phyloP scores from a whole-genome alignment of 2,113 vertebrate species.

The Delphinus delphis region DNA sequence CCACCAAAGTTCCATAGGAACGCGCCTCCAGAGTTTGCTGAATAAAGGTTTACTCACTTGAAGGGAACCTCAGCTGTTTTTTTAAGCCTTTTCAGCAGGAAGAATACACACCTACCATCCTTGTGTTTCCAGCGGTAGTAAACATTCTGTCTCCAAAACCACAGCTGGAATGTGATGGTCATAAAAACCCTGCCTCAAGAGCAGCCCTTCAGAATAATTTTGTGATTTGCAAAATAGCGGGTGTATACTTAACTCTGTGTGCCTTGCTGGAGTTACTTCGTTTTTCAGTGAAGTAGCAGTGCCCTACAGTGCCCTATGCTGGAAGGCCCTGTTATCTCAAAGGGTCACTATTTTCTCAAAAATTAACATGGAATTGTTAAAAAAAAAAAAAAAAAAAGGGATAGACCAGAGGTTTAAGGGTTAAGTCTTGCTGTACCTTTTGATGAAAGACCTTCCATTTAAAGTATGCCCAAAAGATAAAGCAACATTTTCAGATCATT shows the following conservation, averaged over 20 bases:
- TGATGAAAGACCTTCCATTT: neutral
- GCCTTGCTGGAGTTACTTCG: neutral
- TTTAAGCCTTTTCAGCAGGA: conserved; percentile 42
- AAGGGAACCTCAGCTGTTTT: conserved; percentile 58
- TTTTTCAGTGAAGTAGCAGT: neutral
- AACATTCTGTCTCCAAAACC: conserved; percentile 70
- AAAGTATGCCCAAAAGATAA: neutral
- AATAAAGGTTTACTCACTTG: conserved; percentile 72
- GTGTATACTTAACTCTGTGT: rapidly evolving
- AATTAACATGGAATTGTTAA: neutral
- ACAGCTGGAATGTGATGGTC: conserved; percentile 70
- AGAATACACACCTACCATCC: conserved; percentile 57
- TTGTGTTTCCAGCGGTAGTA: neutral
- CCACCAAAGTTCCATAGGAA: conserved; percentile 83
- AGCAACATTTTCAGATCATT: neutral
- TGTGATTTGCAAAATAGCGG: conserved; percentile 16
- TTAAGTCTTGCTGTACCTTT: neutral
- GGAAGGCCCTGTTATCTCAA: neutral
- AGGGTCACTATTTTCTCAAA: conserved; percentile 45
- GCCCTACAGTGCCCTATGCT: neutral
- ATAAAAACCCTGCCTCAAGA: conserved; percentile 56
- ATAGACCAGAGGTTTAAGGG: neutral
- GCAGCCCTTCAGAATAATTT: neutral
- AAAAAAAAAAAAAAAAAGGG: neutral
- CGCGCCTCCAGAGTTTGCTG: conserved; percentile 55